Conservation (phyloP, 2,797 vertebrate species). For the Gallirallus australis region DNA sequence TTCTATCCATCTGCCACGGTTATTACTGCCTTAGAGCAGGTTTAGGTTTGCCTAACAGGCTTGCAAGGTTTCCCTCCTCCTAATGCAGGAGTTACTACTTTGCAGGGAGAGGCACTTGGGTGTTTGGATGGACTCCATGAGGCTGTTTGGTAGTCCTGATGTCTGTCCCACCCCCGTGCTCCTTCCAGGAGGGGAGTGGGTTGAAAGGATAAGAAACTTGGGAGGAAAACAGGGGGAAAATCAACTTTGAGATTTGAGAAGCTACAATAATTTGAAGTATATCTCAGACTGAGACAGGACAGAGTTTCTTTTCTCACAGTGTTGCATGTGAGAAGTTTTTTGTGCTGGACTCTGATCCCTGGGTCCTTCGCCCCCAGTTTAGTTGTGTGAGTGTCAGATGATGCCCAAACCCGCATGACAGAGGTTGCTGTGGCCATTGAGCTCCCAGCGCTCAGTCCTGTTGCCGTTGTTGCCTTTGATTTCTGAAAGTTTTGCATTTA, state of each 20-base stretch:
- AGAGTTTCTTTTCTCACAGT: background rate
- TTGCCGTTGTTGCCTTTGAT: background rate
- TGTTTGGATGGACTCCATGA: background rate
- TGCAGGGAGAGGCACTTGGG: background rate
- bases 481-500: background rate
- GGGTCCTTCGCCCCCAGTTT: rapidly evolving
- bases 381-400: background rate
- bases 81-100: background rate
- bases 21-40: constrained; percentile 3
- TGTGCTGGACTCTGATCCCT: background rate
- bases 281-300: background rate
- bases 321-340: background rate
- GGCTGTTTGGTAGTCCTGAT: background rate
- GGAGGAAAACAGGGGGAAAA: background rate
- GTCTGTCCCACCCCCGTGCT: background rate
- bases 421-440: background rate
- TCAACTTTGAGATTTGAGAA: background rate
- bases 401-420: background rate
- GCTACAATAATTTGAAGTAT: background rate
- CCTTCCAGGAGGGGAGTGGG: background rate
- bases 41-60: background rate
- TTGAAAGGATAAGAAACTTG: background rate
- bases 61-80: background rate
- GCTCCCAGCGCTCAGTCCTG: rapidly evolving
- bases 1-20: background rate